Evolutionary conservation across 2,888 invertebrate genomes (phyloP).

Genomic region (Mesochorus sp.): DNA sequence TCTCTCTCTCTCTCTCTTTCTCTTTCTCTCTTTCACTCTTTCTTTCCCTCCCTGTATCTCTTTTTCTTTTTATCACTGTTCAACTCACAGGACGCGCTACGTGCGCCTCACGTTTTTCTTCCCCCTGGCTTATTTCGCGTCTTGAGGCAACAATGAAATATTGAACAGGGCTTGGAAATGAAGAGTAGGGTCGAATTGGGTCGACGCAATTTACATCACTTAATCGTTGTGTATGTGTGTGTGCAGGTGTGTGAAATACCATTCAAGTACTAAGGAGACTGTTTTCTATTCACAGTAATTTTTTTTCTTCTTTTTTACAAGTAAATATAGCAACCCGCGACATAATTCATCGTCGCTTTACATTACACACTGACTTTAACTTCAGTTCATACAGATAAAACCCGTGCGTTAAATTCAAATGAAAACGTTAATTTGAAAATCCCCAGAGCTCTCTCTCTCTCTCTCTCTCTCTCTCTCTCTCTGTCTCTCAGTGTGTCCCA

Average conservation of each 20-base stretch:
- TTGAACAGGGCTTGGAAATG: conserved; percentile 22
- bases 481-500: background rate
- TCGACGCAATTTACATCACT: conserved; percentile 20
- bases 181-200: conserved; percentile 14
- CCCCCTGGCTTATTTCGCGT: background rate
- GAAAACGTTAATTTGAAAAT: background rate
- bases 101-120: background rate
- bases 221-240: background rate
- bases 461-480: no score
- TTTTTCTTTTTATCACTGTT: conserved; percentile 12
- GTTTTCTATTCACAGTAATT: no score
- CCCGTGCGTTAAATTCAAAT: no score
- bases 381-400: no score
- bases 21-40: background rate
- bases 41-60: background rate
- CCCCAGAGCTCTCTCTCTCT: no score
- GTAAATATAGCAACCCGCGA: no score
- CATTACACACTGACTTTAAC: no score
- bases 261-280: no score
- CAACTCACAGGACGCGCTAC: background rate
- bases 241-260: background rate
- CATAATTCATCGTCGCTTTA: no score
- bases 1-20: background rate
- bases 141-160: conserved; percentile 25
- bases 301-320: no score